A percentile compares a stretch with the other conserved stretches of the same genome.
Evolutionary conservation across 2,113 vertebrate species (phyloP).

Genomic region (rat (Rattus norvegicus)): DNA sequence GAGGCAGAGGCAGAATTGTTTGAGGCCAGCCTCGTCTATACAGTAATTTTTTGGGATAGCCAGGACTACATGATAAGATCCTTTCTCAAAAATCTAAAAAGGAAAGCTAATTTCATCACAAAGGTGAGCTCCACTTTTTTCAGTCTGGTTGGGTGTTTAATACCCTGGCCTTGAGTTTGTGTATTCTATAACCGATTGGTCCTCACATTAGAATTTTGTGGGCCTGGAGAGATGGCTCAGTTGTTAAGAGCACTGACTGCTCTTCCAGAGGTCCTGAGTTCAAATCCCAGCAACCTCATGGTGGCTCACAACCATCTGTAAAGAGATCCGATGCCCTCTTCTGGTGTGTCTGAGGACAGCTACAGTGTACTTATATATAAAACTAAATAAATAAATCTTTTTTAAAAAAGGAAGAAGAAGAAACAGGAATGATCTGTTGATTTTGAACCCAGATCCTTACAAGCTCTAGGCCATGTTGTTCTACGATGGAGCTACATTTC

Average conservation of each 20-base stretch:
- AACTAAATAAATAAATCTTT: too few species aligned
- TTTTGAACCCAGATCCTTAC: background rate
- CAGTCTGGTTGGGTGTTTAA: background rate
- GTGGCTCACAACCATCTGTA: too few species aligned
- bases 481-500: background rate
- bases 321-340: too few species aligned
- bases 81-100: background rate
- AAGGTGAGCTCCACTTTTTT: background rate
- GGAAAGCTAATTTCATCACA: background rate
- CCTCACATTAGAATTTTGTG: background rate
- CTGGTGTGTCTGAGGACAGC: too few species aligned
- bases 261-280: too few species aligned
- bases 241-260: too few species aligned
- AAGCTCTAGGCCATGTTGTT: background rate
- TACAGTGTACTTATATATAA: too few species aligned
- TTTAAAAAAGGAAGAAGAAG: too few species aligned
- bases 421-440: background rate
- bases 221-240: too few species aligned
- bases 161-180: background rate
- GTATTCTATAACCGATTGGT: background rate
- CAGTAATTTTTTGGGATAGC: background rate
- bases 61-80: background rate
- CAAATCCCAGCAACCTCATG: too few species aligned
- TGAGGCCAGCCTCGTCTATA: background rate
- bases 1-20: background rate